Evolutionary conservation across 2,888 invertebrate species (phyloP), one percentile per base, ranked within the genome.

Genomic region (Pedicia rivosa): DNA sequence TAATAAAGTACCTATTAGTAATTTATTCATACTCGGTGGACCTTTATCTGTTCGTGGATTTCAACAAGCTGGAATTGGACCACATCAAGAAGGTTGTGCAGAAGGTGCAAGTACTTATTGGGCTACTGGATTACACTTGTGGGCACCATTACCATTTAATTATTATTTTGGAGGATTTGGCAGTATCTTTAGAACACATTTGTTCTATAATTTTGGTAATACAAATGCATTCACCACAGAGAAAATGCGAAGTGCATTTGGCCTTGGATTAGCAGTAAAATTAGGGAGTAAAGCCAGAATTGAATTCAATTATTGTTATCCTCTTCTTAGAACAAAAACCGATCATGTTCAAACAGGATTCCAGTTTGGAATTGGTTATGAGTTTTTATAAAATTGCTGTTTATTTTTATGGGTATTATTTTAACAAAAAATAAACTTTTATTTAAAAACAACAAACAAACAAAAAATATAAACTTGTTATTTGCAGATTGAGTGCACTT

Each of bases 251-350:
- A 67, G 78, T 50, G 72, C 91, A 3, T 72, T 72, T 48, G 97
- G 98, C 22, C 59, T 77, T 37, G 95, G 94, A 12, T 56, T 94
- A 36, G 86, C 83, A 10, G 66, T 94, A 52, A 73, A 82, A 43
- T 64, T 97, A 39, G 90, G 78, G 46, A 70, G 83, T 45, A 66
- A 78, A 43, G 92, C 91, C n/a, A 70, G 94, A 39, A 68, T 97
- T 37, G 97, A 98, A 67, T 70, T 98, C 37, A 97, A 95, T 68
- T 91, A 95, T 64, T 83, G 86, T 57, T 62, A 83, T 51, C 95
- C 95, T 28, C 50, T 83, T 37, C 62, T 65, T 32, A 71, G 70
- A 43, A 66, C 70, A 45, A 59, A 65, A 41, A 74, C 68, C 10
- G 90, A 91, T 62, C 64, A 59, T 47, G 47, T 68, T 37, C 64